These are phyloP conservation scores for Corythornis madagascariensis DNA, from an alignment of 2,113 vertebrate genomes.

Conservation along the genomic window DNA sequence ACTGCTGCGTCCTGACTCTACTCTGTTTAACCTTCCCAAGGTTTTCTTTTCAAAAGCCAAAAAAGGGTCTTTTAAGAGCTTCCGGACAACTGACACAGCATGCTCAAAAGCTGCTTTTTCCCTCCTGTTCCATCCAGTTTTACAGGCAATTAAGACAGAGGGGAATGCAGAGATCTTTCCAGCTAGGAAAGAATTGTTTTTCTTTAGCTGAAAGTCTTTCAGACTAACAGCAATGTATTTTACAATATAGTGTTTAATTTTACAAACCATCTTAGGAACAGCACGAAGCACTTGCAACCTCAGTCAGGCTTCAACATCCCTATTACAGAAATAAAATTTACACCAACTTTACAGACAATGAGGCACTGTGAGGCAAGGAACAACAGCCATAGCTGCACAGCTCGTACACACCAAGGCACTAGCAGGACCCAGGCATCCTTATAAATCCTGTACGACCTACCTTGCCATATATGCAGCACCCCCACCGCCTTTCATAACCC, in stretches of 20 bases:
- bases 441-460: constrained; percentile 40
- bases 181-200: not conserved
- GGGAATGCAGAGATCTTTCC: not conserved
- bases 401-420: not conserved
- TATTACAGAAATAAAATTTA: not conserved
- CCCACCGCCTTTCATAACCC: constrained; percentile 25
- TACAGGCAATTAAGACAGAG: constrained; percentile 22
- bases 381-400: not conserved
- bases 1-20: not conserved
- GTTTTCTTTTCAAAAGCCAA: constrained; percentile 53
- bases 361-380: not conserved
- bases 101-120: constrained; percentile 21
- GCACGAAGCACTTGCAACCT: rapidly evolving
- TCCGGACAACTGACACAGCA: constrained; percentile 15
- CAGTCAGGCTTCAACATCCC: not conserved
- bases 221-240: not conserved
- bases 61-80: constrained; percentile 33
- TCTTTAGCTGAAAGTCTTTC: constrained; percentile 8
- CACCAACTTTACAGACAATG: not conserved
- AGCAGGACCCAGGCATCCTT: not conserved
- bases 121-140: constrained; percentile 14
- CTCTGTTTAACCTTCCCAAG: constrained; percentile 51
- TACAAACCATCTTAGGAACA: not conserved
- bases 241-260: not conserved
- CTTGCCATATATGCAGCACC: constrained; percentile 16